Percentiles rank a stretch among this genome's conserved stretches.
Conservation (phyloP, 23 tunicate species). For the Trididemnum clinides region DNA sequence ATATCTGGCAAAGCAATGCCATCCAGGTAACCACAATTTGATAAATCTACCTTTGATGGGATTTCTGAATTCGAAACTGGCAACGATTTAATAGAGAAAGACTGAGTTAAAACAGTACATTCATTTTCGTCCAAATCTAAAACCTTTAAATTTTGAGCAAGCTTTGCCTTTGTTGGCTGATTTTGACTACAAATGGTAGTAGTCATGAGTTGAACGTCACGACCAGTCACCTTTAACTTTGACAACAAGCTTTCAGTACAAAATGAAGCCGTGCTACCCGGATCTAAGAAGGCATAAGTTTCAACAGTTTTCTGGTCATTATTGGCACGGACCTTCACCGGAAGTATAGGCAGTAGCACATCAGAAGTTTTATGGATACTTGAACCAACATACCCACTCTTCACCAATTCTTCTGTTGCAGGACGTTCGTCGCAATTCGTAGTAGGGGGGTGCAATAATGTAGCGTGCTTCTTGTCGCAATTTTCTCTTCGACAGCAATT, state of each 20-base stretch:
- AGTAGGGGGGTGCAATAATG: background rate
- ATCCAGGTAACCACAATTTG: background rate
- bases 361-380: background rate
- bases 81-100: background rate
- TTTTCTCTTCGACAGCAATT: background rate
- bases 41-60: background rate
- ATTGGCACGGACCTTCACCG: background rate
- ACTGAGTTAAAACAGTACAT: background rate
- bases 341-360: background rate
- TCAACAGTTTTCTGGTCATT: background rate
- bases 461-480: background rate
- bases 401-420: background rate
- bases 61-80: constrained; percentile 10
- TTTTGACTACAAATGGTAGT: background rate
- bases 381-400: background rate
- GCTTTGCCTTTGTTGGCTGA: constrained; percentile 2
- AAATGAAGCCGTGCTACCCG: background rate
- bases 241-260: background rate
- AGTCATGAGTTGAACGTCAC: background rate
- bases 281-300: constrained; percentile 11
- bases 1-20: background rate
- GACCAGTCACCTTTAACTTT: background rate
- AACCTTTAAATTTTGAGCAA: constrained; percentile 6
- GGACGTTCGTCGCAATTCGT: background rate
- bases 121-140: constrained; percentile 25